Percentiles rank a stretch among this genome's conserved stretches.
These are phyloP conservation scores for Pelecanus crispus DNA, from an alignment of 2,113 vertebrate genomes.

Conservation along the genomic window DNA sequence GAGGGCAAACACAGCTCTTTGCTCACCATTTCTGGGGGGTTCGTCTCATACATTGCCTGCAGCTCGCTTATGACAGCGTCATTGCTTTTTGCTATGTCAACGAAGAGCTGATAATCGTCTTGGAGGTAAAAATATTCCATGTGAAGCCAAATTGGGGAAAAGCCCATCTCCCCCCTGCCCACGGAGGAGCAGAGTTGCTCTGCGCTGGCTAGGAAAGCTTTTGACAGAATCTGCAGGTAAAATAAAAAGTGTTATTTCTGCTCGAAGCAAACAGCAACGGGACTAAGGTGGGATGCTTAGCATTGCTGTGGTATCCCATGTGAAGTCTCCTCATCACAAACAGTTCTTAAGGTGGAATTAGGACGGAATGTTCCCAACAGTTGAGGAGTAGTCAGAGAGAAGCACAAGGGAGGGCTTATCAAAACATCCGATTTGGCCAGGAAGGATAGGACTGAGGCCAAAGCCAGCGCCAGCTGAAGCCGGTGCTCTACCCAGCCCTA, in stretches of 20 bases:
- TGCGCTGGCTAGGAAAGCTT: neutral
- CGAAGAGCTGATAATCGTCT: neutral
- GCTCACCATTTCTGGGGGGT: neutral
- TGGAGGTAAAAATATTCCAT: neutral
- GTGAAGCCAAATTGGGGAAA: neutral
- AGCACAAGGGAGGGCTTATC: neutral
- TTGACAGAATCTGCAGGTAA: neutral
- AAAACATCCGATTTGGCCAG: neutral
- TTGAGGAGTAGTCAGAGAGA: neutral
- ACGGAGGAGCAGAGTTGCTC: neutral
- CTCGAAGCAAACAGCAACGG: neutral
- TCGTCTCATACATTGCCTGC: neutral
- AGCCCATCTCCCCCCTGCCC: neutral
- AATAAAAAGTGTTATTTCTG: neutral
- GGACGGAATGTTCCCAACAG: too few species aligned
- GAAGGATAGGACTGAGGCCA: neutral
- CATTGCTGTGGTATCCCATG: neutral
- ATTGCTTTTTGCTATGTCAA: neutral
- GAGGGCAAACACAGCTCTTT: neutral
- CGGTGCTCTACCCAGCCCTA: neutral
- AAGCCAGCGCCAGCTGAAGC: neutral
- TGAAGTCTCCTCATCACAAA: neutral
- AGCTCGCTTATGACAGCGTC: neutral
- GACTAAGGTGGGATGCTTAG: rapidly evolving
- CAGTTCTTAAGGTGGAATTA: neutral